These are phyloP conservation scores for Calyptomena viridis DNA, from an alignment of 2,113 vertebrate genomes.

Conservation along the genomic window DNA sequence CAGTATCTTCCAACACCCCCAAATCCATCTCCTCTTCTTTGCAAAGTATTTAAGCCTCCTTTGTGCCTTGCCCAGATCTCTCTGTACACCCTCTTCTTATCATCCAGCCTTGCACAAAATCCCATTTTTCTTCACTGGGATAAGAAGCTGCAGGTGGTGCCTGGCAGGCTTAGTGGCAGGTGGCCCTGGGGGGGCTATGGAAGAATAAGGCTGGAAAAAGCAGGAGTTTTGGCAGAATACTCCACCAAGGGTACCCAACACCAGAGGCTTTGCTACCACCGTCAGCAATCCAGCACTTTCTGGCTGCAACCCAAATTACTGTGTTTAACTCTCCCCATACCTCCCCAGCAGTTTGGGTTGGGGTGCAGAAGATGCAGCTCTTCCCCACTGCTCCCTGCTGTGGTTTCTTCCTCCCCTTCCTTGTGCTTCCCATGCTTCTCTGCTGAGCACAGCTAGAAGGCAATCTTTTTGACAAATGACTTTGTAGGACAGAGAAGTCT, in stretches of 20 bases:
- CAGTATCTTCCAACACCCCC: accelerated
- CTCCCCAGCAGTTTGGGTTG: neutral
- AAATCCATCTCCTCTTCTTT: no score
- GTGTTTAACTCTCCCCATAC: neutral
- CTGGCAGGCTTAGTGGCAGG: accelerated
- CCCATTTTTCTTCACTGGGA: no score
- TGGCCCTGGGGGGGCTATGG: accelerated
- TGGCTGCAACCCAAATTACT: accelerated
- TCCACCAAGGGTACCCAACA: neutral
- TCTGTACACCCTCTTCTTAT: neutral
- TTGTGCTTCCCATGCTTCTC: accelerated
- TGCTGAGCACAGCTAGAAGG: neutral
- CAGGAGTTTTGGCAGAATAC: accelerated
- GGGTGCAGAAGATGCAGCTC: neutral
- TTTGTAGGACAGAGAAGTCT: neutral
- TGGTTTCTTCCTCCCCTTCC: neutral
- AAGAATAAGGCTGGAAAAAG: accelerated
- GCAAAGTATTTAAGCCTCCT: no score
- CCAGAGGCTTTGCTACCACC: neutral
- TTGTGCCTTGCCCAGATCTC: neutral
- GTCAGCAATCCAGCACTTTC: accelerated
- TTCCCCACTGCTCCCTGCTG: neutral
- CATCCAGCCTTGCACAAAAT: no score
- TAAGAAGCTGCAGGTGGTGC: neutral
- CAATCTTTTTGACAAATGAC: slow-evolving; percentile 20